Base-by-base conservation (phyloP, 2,888 invertebrate species). In the Hypselothyrea guttata region DNA sequence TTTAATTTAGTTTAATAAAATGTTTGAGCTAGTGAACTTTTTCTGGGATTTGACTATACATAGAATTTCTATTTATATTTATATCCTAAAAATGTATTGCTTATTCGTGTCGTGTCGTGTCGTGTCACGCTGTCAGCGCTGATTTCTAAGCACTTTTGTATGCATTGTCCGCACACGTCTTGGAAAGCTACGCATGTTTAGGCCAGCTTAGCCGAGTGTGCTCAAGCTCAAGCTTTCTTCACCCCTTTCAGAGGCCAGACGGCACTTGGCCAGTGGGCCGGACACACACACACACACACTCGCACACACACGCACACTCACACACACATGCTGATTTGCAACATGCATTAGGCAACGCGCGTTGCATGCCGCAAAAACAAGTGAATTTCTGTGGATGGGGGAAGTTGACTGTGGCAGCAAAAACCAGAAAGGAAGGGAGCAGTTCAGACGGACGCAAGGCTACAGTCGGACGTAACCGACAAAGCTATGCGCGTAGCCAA, bases 81-180 rank as follows among this genome's bases (percentile, higher is more conserved):
- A n/a, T n/a, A n/a, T n/a, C n/a, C n/a, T n/a, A n/a, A n/a, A n/a
- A n/a, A n/a, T n/a, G n/a, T n/a, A n/a, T n/a, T n/a, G n/a, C n/a
- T n/a, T n/a, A n/a, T n/a, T n/a, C 22, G 22, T 22, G 22, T 2
- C 22, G 22, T 22, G 5, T 22, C 5, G 5, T 22, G 22, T 18
- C 28, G 31, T 31, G 44, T 31, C 44, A 44, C 44, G 44, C 11
- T 51, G 15, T 8, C 56, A 48, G 27, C 34, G n/a, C 34, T 35
- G 41, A 9, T 12, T 8, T 28, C 12, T 41, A 48, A 40, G 55
- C 9, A 34, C 28, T 45, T 53, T 57, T 46, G 34, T 35, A 41
- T 22, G 41, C 46, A 33, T 40, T 63, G 70, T 71, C 51, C 65
- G 51, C 44, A 49, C 72, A 71, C 67, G 67, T 67, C 48, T 55